Conservation (phyloP, 1,140 invertebrate genomes). For the Trypoxylus dichotomus region DNA sequence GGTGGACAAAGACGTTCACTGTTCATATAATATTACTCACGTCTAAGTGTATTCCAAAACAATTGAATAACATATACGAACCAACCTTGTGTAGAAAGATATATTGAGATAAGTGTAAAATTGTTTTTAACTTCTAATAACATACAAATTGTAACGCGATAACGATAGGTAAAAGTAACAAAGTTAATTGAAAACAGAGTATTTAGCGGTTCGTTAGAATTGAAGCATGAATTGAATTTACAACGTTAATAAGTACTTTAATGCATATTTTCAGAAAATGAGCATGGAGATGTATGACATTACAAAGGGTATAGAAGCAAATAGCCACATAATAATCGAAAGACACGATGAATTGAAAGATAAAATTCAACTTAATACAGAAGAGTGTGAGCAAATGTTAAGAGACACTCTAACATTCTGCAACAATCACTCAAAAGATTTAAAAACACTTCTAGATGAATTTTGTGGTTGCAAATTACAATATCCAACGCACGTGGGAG, state of each 20-base stretch:
- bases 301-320: background rate
- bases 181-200: too few species aligned
- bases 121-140: too few species aligned
- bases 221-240: too few species aligned
- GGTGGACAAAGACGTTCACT: too few species aligned
- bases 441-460: background rate
- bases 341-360: background rate
- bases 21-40: too few species aligned
- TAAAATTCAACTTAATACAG: background rate
- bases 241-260: background rate
- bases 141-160: too few species aligned
- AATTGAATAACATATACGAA: too few species aligned
- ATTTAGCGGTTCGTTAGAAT: too few species aligned
- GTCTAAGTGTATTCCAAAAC: too few species aligned
- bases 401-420: background rate
- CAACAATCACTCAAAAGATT: background rate
- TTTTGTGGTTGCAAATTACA: conserved; percentile 15
- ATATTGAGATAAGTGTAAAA: too few species aligned
- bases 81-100: too few species aligned
- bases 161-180: too few species aligned
- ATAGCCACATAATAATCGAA: background rate
- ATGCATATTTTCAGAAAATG: background rate
- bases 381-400: background rate
- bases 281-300: background rate
- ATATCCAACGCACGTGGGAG: background rate